Percentiles rank a stretch among this genome's conserved stretches.
phyloP scores from a whole-genome alignment of 1,140 invertebrate genomes.

The Heliothis virescens region DNA sequence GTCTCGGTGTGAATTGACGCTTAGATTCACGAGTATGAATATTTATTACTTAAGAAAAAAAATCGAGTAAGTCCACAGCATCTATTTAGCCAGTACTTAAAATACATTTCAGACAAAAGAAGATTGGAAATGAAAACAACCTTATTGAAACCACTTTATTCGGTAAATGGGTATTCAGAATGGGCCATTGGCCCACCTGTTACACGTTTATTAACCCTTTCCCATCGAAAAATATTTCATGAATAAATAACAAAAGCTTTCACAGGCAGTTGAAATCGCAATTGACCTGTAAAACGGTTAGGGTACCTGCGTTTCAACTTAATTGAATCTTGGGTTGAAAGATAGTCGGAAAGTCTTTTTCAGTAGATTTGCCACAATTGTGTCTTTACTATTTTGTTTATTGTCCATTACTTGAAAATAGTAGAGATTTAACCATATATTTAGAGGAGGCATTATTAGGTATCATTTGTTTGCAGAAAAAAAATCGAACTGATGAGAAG shows the following conservation, averaged over 20 bases:
- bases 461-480: too few species aligned
- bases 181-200: neutral
- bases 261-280: neutral
- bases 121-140: slow-evolving; percentile 7
- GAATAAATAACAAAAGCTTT: slow-evolving; percentile 13
- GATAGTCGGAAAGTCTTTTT: neutral
- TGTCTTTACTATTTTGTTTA: neutral
- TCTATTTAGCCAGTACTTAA: neutral
- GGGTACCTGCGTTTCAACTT: neutral
- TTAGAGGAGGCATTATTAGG: too few species aligned
- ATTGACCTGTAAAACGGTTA: slow-evolving; percentile 2
- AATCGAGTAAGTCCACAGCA: neutral
- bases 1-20: too few species aligned
- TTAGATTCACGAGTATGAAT: too few species aligned
- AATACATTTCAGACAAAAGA: too few species aligned
- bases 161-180: neutral
- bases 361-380: neutral
- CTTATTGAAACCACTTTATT: neutral
- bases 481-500: too few species aligned
- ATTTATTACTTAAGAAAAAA: neutral
- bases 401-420: too few species aligned
- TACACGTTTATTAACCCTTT: neutral
- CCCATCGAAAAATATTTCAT: neutral
- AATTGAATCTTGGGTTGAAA: neutral
- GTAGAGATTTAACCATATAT: too few species aligned